These are phyloP conservation scores for Neogobius melanostomus DNA, from an alignment of 2,113 vertebrate genomes.

Conservation along the genomic window DNA sequence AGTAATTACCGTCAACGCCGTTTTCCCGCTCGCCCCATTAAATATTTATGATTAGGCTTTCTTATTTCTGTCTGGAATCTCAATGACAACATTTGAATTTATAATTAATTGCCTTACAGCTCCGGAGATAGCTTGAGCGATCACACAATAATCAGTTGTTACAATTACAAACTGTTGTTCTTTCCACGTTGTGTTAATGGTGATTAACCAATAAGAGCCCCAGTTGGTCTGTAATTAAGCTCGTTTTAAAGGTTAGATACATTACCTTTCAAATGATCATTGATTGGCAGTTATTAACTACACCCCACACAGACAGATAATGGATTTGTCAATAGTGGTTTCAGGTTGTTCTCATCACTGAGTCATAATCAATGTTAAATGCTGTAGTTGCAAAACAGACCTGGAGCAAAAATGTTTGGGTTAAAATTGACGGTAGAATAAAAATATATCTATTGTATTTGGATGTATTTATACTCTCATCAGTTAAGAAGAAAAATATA, in stretches of 20 bases:
- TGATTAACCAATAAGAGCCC: not conserved
- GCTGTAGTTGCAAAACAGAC: not conserved
- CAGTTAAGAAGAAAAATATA: too few species aligned
- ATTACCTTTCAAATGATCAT: too few species aligned
- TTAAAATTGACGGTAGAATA: too few species aligned
- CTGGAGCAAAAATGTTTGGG: too few species aligned
- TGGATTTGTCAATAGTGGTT: too few species aligned
- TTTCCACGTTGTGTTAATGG: slow-evolving; percentile 21
- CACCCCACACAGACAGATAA: too few species aligned
- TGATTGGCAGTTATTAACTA: too few species aligned
- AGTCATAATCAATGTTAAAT: too few species aligned
- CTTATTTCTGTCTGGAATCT: slow-evolving; percentile 52
- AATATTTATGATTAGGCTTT: slow-evolving; percentile 48
- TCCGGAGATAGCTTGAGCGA: slow-evolving; percentile 45
- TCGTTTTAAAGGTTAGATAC: too few species aligned
- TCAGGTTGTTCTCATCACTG: too few species aligned
- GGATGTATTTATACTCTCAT: too few species aligned
- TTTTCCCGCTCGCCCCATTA: slow-evolving; percentile 50
- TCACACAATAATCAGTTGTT: slow-evolving; percentile 50
- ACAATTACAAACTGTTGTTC: slow-evolving; percentile 51
- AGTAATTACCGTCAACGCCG: slow-evolving; percentile 49
- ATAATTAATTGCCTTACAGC: slow-evolving; percentile 52
- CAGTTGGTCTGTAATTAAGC: not conserved
- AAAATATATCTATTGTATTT: too few species aligned
- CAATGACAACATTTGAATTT: slow-evolving; percentile 56